Conservation (phyloP, 2,888 invertebrate species). For the Apomyelois bistriatella region DNA sequence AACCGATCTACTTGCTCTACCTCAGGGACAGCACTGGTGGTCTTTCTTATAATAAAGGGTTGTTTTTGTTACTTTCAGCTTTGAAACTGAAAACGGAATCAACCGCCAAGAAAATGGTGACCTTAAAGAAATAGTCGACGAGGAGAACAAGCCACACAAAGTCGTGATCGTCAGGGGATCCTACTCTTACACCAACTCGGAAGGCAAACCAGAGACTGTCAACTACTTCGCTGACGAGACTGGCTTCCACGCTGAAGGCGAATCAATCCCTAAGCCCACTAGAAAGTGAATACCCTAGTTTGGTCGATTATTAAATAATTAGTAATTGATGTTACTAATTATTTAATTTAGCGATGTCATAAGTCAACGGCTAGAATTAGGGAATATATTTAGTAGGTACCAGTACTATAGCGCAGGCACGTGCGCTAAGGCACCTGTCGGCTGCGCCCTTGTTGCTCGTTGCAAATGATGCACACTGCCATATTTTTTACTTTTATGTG, state of each 20-base stretch:
- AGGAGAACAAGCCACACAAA: conserved; percentile 77
- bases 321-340: conserved; percentile 12
- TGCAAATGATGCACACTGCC: conserved; percentile 50
- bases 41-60: too few species aligned
- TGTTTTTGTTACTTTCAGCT: conserved; percentile 39
- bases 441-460: conserved; percentile 28
- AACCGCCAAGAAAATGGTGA: conserved; percentile 70
- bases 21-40: too few species aligned
- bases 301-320: conserved; percentile 7
- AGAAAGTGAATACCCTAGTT: conserved; percentile 23
- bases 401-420: background rate
- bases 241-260: conserved; percentile 82
- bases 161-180: conserved; percentile 81
- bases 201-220: conserved; percentile 74
- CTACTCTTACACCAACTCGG: conserved; percentile 75
- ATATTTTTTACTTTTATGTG: conserved; percentile 50
- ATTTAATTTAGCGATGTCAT: conserved; percentile 1
- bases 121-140: conserved; percentile 59
- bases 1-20: too few species aligned
- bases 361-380: background rate
- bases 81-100: conserved; percentile 80
- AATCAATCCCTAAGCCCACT: conserved; percentile 78
- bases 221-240: conserved; percentile 81
- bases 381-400: background rate
- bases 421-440: conserved; percentile 8